Evolutionary conservation across 2,113 vertebrate species (phyloP).

Genomic region (Cyanoliseus patagonus): DNA sequence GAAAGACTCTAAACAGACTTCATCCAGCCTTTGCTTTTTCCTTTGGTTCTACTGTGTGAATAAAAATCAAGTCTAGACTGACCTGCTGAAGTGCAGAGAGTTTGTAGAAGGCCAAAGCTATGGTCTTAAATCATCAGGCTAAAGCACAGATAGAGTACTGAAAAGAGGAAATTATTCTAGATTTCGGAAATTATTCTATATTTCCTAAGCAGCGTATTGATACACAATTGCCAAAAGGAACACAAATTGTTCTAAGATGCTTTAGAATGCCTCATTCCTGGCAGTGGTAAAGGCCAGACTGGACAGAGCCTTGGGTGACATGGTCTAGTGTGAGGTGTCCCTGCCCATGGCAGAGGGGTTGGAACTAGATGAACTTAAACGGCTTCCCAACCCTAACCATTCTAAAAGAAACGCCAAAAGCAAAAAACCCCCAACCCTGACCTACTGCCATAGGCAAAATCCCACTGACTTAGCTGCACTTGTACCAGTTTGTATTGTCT

Average conservation of each 20-base stretch:
- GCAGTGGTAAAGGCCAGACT: background rate
- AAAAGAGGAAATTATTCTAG: background rate
- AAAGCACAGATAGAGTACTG: background rate
- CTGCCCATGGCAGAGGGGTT: background rate
- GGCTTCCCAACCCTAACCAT: background rate
- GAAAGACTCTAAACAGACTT: background rate
- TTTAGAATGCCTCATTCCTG: background rate
- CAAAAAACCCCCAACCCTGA: background rate
- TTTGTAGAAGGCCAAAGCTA: background rate
- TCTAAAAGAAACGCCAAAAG: background rate
- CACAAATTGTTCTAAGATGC: background rate
- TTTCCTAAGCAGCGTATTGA: background rate
- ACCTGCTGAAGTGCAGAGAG: background rate
- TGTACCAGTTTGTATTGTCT: background rate
- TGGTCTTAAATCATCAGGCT: background rate
- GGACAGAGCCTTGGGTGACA: background rate
- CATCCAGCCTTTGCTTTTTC: background rate
- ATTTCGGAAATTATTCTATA: background rate
- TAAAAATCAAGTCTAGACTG: background rate
- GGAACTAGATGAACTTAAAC: background rate
- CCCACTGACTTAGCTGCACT: background rate
- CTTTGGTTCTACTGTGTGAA: background rate
- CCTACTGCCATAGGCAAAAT: background rate
- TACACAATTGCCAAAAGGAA: background rate
- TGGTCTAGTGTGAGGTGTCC: background rate